These are phyloP conservation scores for Melolontha melolontha DNA, from an alignment of 2,888 invertebrate genomes.

Conservation along the genomic window DNA sequence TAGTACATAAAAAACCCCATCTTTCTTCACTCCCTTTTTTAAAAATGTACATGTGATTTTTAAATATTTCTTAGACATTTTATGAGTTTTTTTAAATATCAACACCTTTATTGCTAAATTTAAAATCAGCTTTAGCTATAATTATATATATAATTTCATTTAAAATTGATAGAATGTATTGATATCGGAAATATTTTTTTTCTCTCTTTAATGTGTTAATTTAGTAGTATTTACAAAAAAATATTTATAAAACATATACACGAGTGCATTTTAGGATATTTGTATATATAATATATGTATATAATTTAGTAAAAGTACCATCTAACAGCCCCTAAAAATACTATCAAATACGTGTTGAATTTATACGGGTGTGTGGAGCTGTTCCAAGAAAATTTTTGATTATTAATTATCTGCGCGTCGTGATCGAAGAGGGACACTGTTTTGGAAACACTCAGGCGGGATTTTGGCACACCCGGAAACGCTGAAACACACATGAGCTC, in stretches of 20 bases:
- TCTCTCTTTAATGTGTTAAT: neutral
- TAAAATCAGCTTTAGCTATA: constrained; percentile 23
- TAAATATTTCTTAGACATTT: constrained; percentile 3
- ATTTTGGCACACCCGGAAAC: constrained; percentile 31
- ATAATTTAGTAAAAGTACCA: constrained; percentile 24
- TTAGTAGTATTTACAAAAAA: constrained; percentile 32
- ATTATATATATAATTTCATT: neutral
- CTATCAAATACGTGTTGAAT: constrained; percentile 32
- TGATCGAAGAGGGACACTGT: constrained; percentile 37
- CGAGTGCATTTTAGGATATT: constrained; percentile 32
- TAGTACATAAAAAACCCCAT: neutral
- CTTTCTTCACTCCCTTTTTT: constrained; percentile 13
- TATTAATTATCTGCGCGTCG: constrained; percentile 38
- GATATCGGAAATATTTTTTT: constrained; percentile 6
- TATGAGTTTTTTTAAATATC: neutral
- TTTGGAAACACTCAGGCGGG: constrained; percentile 23
- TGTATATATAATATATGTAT: constrained; percentile 4
- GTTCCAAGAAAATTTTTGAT: constrained; percentile 40
- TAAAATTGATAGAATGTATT: constrained; percentile 4
- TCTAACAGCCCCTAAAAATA: constrained; percentile 37
- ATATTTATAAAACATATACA: constrained; percentile 31
- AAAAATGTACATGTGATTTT: constrained; percentile 15
- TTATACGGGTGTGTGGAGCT: constrained; percentile 25
- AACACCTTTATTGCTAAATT: constrained; percentile 30
- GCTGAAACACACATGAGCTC: constrained; percentile 38